These are phyloP conservation scores for Eublepharis macularius DNA, from an alignment of 2,113 vertebrate genomes.

Conservation along the genomic window DNA sequence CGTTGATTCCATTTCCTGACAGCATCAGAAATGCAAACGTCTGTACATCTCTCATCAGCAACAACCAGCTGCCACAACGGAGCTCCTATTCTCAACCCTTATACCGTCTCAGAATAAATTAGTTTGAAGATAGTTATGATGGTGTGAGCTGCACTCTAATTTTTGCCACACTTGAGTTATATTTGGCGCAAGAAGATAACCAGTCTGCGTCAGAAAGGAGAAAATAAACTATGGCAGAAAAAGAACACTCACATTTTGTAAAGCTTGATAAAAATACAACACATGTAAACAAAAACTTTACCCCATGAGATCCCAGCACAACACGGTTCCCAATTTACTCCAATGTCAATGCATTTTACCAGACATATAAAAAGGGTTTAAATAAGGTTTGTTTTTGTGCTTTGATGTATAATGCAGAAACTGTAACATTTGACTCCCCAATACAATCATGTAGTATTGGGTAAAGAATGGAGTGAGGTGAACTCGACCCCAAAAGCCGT, in stretches of 20 bases:
- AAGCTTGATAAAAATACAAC: background rate
- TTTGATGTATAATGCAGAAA: background rate
- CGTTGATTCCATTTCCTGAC: background rate
- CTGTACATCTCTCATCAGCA: no score
- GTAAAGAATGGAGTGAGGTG: background rate
- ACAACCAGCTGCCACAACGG: background rate
- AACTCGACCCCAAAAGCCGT: background rate
- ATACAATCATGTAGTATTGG: background rate
- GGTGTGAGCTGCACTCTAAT: background rate
- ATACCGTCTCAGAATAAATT: background rate
- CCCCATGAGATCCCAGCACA: background rate
- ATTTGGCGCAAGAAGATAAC: background rate
- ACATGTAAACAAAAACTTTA: background rate
- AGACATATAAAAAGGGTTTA: background rate
- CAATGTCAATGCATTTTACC: background rate
- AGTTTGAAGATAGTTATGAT: background rate
- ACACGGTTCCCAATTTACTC: background rate
- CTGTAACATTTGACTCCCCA: constrained; percentile 13
- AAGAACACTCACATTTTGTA: background rate
- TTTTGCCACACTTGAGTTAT: background rate
- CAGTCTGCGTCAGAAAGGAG: background rate
- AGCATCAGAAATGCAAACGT: background rate
- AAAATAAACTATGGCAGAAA: background rate
- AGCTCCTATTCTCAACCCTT: background rate
- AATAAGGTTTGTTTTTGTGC: background rate